phyloP scores from a whole-genome alignment of 2,888 invertebrate species.

The Entomobrya proxima region DNA sequence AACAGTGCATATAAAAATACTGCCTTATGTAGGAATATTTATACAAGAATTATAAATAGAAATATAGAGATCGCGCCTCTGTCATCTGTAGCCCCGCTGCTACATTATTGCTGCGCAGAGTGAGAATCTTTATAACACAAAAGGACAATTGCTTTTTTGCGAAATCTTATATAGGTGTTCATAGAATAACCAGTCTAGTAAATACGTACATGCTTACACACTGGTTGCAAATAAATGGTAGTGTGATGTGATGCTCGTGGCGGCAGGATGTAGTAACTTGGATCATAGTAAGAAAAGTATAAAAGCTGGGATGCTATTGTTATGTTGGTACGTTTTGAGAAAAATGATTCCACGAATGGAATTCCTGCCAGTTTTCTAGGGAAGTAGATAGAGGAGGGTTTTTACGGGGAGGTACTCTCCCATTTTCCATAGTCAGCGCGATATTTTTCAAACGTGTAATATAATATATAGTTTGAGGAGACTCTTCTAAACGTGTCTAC shows the following conservation, averaged over 20 bases:
- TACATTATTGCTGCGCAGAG: not conserved
- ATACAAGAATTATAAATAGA: not conserved
- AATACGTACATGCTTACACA: not conserved
- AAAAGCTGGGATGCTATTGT: slow-evolving; percentile 28
- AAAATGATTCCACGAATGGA: slow-evolving; percentile 49
- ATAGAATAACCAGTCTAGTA: not conserved
- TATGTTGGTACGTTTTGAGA: slow-evolving; percentile 29
- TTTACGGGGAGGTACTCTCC: not conserved
- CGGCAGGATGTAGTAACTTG: not conserved
- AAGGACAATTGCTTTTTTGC: slow-evolving; percentile 27
- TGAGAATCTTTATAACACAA: slow-evolving; percentile 22
- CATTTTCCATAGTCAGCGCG: not conserved
- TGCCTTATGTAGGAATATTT: too few relatives aligned
- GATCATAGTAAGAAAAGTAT: slow-evolving; percentile 22
- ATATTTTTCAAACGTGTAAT: slow-evolving; percentile 24
- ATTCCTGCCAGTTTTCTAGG: slow-evolving; percentile 45
- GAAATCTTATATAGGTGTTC: not conserved
- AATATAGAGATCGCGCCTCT: not conserved
- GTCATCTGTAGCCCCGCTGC: not conserved
- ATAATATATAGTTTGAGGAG: not conserved
- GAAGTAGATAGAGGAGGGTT: not conserved
- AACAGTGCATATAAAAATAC: too few relatives aligned
- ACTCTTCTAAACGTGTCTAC: too few relatives aligned
- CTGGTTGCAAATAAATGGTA: slow-evolving; percentile 19
- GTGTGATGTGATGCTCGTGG: not conserved